Percentiles rank a stretch among this genome's conserved stretches.
Conservation (phyloP, 2,888 invertebrate genomes). For the Aphodius sticticus region DNA sequence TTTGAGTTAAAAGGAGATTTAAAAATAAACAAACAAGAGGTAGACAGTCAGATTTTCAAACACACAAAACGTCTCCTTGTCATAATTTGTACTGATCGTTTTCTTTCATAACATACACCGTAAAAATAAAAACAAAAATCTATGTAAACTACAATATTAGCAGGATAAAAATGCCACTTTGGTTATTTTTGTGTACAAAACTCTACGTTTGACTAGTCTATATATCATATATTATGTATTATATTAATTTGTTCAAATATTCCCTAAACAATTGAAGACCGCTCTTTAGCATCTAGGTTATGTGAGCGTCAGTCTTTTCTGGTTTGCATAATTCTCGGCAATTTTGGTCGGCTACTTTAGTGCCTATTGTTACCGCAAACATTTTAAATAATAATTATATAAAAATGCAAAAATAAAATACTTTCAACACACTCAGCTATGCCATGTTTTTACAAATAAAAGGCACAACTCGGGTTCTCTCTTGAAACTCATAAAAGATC, state of each 20-base stretch:
- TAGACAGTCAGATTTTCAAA: background rate
- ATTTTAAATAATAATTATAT: background rate
- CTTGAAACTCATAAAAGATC: background rate
- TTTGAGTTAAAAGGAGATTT: background rate
- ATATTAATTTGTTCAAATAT: background rate
- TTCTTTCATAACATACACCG: no score
- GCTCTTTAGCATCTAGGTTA: background rate
- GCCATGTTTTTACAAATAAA: background rate
- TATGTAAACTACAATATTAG: no score
- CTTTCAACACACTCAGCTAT: background rate
- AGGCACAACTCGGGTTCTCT: background rate
- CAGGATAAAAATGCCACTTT: background rate
- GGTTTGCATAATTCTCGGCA: background rate
- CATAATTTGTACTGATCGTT: no score
- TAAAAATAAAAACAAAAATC: no score
- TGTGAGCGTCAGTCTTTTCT: background rate
- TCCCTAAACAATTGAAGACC: background rate
- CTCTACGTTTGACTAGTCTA: background rate
- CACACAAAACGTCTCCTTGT: background rate
- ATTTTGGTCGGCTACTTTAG: background rate
- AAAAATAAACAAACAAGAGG: background rate
- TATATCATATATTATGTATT: background rate
- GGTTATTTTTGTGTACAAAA: background rate
- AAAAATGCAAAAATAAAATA: background rate
- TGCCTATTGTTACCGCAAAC: background rate